A percentile compares a stretch with the other conserved stretches of the same genome.
Conservation (phyloP, 2,888 invertebrate genomes). For the Pterostichus niger region DNA sequence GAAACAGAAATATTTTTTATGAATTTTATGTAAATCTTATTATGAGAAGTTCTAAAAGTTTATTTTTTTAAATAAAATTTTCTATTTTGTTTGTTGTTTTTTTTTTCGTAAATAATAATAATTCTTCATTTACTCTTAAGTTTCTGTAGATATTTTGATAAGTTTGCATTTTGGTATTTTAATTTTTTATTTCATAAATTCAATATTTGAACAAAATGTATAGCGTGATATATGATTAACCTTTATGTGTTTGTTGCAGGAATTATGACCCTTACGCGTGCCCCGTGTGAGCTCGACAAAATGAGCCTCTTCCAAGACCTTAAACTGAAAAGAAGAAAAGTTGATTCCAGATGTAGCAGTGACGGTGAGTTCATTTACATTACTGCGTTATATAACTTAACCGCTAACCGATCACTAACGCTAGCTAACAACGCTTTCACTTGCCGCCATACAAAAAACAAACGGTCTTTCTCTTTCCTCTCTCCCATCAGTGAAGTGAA, state of each 20-base stretch:
- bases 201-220: too few species aligned
- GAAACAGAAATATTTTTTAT: too few species aligned
- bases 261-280: slow-evolving; percentile 99
- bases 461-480: slow-evolving; percentile 47
- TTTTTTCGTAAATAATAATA: too few species aligned
- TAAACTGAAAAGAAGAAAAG: slow-evolving; percentile 98
- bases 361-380: slow-evolving; percentile 82
- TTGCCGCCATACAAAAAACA: slow-evolving; percentile 13
- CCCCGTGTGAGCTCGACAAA: slow-evolving; percentile 98
- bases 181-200: too few species aligned
- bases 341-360: slow-evolving; percentile 97
- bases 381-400: slow-evolving; percentile 52
- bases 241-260: slow-evolving; percentile 80
- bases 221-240: background rate
- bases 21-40: too few species aligned
- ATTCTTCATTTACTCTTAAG: too few species aligned
- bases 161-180: too few species aligned
- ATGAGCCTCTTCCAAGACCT: slow-evolving; percentile 99
- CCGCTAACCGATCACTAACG: slow-evolving; percentile 40
- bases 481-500: slow-evolving; percentile 20
- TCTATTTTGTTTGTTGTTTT: too few species aligned
- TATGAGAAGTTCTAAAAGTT: too few species aligned
- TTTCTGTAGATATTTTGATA: too few species aligned
- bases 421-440: slow-evolving; percentile 38
- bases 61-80: too few species aligned